Evolutionary conservation across 2,888 invertebrate species (phyloP), one percentile per base, ranked within the genome.

Genomic region (Heliothis peltigera): DNA sequence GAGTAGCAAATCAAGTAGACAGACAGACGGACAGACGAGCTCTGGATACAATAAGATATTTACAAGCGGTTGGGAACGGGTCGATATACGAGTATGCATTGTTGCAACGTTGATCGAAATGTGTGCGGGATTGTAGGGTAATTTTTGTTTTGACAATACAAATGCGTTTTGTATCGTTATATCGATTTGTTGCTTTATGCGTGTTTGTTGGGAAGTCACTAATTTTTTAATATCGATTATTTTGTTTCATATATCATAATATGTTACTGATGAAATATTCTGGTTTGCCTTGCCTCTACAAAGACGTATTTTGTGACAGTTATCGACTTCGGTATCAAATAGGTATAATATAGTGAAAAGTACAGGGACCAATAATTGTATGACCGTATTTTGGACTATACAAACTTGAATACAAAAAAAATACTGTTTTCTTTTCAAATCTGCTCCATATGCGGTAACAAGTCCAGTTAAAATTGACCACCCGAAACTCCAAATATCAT

Each of bases 41-140:
- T 62, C 75, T 79, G 84, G 87, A 84, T 87, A 91, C 91, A 91
- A 91, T 91, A 89, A 89, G 84, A 89, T 91, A 92, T 91, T 92
- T 91, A 92, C 91, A 92, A 92, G 89, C 83, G 81, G 72, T 79
- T 63, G 77, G 80, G 83, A 82, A 78, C 84, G 78, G 77, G 66
- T 76, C 81, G 83, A 84, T 87, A 85, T 85, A 85, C 82, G 83
- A 83, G 79, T 77, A 53, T 69, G 83, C 80, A 84, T 87, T 86
- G 86, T 87, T 73, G 79, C 71, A 66, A 58, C 49, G 61, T 61
- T 77, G 80, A 79, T 78, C 73, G 80, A 81, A 71, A 74, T 79
- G 77, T 79, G 79, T 67, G 76, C 62, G 57, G 76, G 68, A 80
- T 80, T 80, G 80, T 87, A 86, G 84, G 86, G 82, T 83, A 85